Base-by-base conservation (phyloP, 2,113 vertebrate genomes). In the Oryzias melastigma region DNA sequence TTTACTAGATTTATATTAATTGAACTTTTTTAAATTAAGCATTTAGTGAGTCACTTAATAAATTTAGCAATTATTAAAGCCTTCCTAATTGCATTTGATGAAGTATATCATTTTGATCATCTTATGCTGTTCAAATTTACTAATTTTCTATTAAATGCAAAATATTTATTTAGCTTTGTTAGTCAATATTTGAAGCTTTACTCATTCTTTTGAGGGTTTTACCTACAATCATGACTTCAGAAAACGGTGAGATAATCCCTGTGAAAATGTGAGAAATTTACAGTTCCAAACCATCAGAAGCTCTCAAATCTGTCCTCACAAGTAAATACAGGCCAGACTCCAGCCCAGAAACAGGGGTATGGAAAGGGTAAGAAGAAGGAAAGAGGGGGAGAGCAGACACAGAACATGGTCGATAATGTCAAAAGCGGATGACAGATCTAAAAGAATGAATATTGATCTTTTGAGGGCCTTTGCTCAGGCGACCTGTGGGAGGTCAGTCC, bases 361-460 rank as follows among this genome's bases (percentile, higher is more conserved):
- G 19, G 52, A 56, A 27, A 29, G 48, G 69, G 56, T 75, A 89
- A 89, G 90, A 84, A 89, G 83, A 91, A 89, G 85, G 89, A 84
- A 82, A 65, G 68, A 47, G 76, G 73, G 84, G 75, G 67, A 63
- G 84, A 73, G 75, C 70, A 85, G 82, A 88, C 86, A 78, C 77
- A 80, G 74, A 84, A 79, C 72, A 29, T 90, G 92, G 92, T 92
- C 92, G 91, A 93, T 92, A 89, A 84, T 91, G 91, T 92, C 92
- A 93, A 92, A 92, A 90, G 88, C 73, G 56, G 89, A 92, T 92
- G 92, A 92, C 92, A 90, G 92, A 92, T 92, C 89, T 91, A 90
- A 91, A 93, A 92, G 90, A 92, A 92, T 92, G 91, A 93, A 92
- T 93, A 93, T 93, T 93, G 92, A 93, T 93, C 87, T 84, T 77